Base-by-base conservation (phyloP, 2,888 invertebrate species). In the Pristionchus japonicus region DNA sequence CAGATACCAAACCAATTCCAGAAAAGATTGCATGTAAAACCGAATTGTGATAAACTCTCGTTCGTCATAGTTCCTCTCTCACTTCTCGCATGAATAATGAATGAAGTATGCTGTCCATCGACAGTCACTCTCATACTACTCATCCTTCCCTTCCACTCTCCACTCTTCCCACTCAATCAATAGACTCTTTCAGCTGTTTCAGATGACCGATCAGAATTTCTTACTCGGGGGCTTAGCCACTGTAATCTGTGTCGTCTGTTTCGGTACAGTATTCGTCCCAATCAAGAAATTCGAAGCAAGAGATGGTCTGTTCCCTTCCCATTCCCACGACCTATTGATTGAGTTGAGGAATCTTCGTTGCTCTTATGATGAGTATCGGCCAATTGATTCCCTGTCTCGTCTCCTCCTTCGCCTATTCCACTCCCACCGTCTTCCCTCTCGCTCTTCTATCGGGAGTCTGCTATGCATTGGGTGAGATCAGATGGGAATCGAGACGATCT, bases 311-410 rank as follows among this genome's bases (percentile, higher is more conserved):
- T 84, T 6, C 15, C 6, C 17, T 43, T 85, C 1, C 17, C 31
- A 6, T 13, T 40, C 23, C n/a, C 13, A 13, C n/a, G 0, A 0
- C 13, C n/a, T 7, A 23, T 15, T 0, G 1, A 40, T 7, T 7
- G 3, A n/a, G 3, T 89, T 47, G 61, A 90, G 90, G 92, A 1
- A 47, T 92, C 43, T 92, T 90, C 86, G 91, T 91, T 67, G 90
- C 91, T 89, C 90, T 91, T 90, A 86, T 92, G 52, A 91, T 91
- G 89, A 89, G 89, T 27, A n/a, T 90, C 7, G 92, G 92, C 9
- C 91, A 91, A 70, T 82, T 92, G 27, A 31, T 91, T 27, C 85
- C 85, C 20, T 61, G 61, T 85, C 43, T 85, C 3, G 64, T 80
- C 37, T 57, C 80, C 6, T n/a, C 52, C 89, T 82, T 90, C 67